These are phyloP conservation scores for Drosophila mojavensis DNA, from an alignment of 1,140 invertebrate genomes.

Conservation along the genomic window DNA sequence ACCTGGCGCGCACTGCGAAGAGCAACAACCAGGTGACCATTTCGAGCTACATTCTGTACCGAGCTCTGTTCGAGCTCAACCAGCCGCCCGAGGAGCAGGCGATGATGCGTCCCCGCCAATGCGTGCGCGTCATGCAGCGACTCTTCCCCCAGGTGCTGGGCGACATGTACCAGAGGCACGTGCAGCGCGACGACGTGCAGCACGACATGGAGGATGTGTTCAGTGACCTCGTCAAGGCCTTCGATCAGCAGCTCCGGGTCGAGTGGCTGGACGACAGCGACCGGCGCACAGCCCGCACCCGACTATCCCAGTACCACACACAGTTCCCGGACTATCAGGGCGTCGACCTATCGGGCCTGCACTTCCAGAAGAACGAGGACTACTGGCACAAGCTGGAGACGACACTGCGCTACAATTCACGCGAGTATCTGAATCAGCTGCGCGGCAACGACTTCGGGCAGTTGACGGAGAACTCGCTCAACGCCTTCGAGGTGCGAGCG, in stretches of 20 bases:
- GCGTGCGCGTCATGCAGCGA: slow-evolving; percentile 51
- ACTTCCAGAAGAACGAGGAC: slow-evolving; percentile 57
- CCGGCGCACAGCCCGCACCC: slow-evolving; percentile 43
- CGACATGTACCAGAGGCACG: slow-evolving; percentile 63
- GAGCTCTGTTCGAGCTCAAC: slow-evolving; percentile 63
- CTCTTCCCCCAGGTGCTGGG: slow-evolving; percentile 69
- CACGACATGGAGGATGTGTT: slow-evolving; percentile 63
- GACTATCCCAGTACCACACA: slow-evolving; percentile 45
- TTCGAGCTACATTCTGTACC: slow-evolving; percentile 70
- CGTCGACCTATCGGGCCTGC: slow-evolving; percentile 53
- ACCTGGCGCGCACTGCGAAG: slow-evolving; percentile 49
- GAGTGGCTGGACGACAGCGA: slow-evolving; percentile 74
- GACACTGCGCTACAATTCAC: slow-evolving; percentile 46
- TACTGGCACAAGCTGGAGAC: slow-evolving; percentile 65
- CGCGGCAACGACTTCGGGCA: slow-evolving; percentile 47
- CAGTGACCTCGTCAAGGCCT: slow-evolving; percentile 55
- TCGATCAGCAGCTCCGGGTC: slow-evolving; percentile 53
- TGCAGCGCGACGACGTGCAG: slow-evolving; percentile 52
- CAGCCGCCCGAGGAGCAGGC: slow-evolving; percentile 52
- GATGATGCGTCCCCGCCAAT: slow-evolving; percentile 43
- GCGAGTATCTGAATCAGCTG: slow-evolving; percentile 52
- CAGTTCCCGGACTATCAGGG: slow-evolving; percentile 57
- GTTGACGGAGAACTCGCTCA: slow-evolving; percentile 26
- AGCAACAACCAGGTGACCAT: slow-evolving; percentile 50
- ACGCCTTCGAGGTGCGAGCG: slow-evolving; percentile 60